These are phyloP conservation scores for Scaptomyza polygonia DNA, from an alignment of 2,888 invertebrate genomes.

Conservation along the genomic window DNA sequence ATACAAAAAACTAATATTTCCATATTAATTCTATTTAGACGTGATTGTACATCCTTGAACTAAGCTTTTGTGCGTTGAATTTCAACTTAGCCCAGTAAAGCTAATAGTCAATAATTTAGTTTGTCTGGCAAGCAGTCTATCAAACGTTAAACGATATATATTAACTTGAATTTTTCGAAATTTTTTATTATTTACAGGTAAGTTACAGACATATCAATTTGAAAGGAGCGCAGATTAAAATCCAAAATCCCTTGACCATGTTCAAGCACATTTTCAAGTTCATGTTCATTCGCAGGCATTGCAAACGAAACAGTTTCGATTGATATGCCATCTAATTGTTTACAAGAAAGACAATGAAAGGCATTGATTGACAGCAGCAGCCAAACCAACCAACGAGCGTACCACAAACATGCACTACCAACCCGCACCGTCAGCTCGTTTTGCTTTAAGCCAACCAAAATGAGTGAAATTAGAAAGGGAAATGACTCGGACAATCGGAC, in stretches of 20 bases:
- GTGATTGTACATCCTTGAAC: no score
- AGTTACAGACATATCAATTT: neutral
- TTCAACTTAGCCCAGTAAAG: no score
- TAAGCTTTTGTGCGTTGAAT: no score
- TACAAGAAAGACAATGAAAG: slow-evolving; percentile 12
- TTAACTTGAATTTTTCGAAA: no score
- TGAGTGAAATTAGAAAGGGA: slow-evolving; percentile 27
- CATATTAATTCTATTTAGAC: no score
- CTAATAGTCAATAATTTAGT: no score
- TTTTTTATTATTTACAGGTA: neutral
- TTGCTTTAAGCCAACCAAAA: neutral
- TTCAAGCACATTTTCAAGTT: neutral
- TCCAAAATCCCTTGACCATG: neutral
- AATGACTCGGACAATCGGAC: slow-evolving; percentile 26
- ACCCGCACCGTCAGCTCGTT: neutral
- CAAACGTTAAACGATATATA: no score
- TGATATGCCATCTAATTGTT: slow-evolving; percentile 43
- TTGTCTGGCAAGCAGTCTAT: no score
- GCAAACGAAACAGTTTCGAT: slow-evolving; percentile 16
- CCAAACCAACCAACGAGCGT: neutral
- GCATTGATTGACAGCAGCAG: slow-evolving; percentile 42
- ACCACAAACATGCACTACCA: no score
- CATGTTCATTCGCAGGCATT: neutral
- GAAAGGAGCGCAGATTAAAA: neutral
- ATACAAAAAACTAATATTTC: no score